Percentiles rank a stretch among this genome's conserved stretches.
Evolutionary conservation across 2,888 invertebrate species (phyloP).

Genomic region (Agrilus mali): DNA sequence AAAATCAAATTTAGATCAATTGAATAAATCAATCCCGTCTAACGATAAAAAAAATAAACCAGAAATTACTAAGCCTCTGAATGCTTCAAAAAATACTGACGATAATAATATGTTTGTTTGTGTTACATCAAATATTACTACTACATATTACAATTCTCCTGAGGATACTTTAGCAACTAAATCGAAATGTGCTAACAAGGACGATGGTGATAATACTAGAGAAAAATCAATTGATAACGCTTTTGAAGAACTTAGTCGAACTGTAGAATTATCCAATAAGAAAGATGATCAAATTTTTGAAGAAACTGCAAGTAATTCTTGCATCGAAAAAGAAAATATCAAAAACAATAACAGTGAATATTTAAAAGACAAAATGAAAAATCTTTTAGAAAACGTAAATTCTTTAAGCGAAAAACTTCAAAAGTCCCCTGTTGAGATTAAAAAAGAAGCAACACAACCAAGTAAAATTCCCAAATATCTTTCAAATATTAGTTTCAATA

Average conservation of each 20-base stretch:
- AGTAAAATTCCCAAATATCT: too few species aligned
- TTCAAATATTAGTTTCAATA: too few species aligned
- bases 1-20: too few species aligned
- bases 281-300: not conserved
- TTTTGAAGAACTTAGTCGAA: not conserved
- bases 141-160: slow-evolving; percentile 16
- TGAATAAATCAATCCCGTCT: not conserved
- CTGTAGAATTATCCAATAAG: not conserved
- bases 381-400: too few species aligned
- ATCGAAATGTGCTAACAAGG: not conserved
- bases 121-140: too few species aligned
- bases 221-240: not conserved
- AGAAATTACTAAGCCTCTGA: slow-evolving; percentile 13
- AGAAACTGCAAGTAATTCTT: not conserved
- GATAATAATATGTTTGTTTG: slow-evolving; percentile 4
- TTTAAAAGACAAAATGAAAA: too few species aligned
- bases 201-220: not conserved
- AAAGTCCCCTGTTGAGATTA: too few species aligned
- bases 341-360: too few species aligned
- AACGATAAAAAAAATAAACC: not conserved
- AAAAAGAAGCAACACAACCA: too few species aligned
- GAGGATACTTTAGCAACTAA: slow-evolving; percentile 21
- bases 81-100: slow-evolving; percentile 9
- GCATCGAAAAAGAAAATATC: too few species aligned
- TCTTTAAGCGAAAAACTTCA: too few species aligned